Percentiles rank a stretch among this genome's conserved stretches.
These are phyloP conservation scores for Aspiorhynchus laticeps DNA, from an alignment of 2,113 vertebrate genomes.

Conservation along the genomic window DNA sequence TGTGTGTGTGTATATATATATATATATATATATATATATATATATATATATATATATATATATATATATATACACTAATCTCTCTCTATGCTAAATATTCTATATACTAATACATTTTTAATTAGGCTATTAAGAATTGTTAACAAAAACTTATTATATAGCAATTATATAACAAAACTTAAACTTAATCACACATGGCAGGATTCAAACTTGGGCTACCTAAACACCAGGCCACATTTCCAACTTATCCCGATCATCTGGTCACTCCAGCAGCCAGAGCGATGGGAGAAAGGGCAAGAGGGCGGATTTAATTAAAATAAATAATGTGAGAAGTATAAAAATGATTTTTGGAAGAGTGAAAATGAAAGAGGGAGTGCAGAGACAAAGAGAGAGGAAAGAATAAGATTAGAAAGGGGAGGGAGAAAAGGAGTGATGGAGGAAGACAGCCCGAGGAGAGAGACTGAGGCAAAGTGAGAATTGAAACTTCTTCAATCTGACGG, in stretches of 20 bases:
- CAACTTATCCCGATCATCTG: background rate
- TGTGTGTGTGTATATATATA: no score
- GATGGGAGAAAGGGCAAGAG: background rate
- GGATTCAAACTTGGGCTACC: background rate
- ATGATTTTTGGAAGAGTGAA: background rate
- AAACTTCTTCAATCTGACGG: slow-evolving; percentile 68
- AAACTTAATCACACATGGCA: no score
- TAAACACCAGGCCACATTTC: background rate
- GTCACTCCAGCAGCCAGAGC: background rate
- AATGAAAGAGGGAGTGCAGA: background rate
- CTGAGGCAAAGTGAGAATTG: slow-evolving; percentile 34
- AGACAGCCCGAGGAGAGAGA: slow-evolving; percentile 46
- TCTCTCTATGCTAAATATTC: no score
- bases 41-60: no score
- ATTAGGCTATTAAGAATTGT: no score
- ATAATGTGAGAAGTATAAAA: background rate
- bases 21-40: no score
- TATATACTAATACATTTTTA: no score
- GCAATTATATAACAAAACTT: no score
- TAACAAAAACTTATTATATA: no score
- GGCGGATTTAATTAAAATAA: background rate
- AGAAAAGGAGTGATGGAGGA: slow-evolving; percentile 44
- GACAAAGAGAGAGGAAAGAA: slow-evolving; percentile 41
- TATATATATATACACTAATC: no score
- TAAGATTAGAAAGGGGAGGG: slow-evolving; percentile 11